A percentile compares a stretch with the other conserved stretches of the same genome.
Conservation (phyloP, 2,113 vertebrate species). For the Martes martes region DNA sequence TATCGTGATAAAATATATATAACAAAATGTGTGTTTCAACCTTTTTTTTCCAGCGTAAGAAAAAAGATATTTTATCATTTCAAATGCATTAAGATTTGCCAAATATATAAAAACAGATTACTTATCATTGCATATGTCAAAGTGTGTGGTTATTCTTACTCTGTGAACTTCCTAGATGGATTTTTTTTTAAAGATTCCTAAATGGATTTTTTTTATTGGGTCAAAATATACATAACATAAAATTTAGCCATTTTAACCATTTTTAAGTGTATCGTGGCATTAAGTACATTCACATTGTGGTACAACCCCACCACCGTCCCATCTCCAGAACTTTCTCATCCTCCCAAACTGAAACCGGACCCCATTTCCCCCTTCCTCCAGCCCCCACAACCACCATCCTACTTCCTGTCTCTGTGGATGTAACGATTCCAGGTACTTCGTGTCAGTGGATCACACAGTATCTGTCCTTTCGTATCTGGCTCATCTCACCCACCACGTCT, state of each 20-base stretch:
- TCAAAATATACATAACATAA: neutral
- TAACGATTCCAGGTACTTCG: neutral
- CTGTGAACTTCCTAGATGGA: neutral
- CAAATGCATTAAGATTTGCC: neutral
- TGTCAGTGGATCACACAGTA: neutral
- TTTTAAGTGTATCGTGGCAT: neutral
- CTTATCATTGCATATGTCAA: neutral
- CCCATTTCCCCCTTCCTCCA: neutral
- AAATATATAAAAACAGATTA: neutral
- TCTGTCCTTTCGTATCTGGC: neutral
- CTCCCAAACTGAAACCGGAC: neutral
- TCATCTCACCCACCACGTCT: neutral
- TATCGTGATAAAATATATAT: neutral
- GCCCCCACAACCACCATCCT: neutral
- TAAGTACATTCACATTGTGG: neutral
- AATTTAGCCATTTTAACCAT: neutral
- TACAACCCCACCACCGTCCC: neutral
- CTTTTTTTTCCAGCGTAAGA: neutral
- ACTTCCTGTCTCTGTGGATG: neutral
- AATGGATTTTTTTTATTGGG: neutral
- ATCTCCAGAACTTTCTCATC: neutral
- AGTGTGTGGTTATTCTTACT: neutral
- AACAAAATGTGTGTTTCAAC: neutral
- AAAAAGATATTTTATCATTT: neutral
- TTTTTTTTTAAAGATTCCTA: neutral